These are phyloP conservation scores for Nesometra sesokonis DNA, from an alignment of 35 echinoderm and acorn worm species.

Conservation along the genomic window DNA sequence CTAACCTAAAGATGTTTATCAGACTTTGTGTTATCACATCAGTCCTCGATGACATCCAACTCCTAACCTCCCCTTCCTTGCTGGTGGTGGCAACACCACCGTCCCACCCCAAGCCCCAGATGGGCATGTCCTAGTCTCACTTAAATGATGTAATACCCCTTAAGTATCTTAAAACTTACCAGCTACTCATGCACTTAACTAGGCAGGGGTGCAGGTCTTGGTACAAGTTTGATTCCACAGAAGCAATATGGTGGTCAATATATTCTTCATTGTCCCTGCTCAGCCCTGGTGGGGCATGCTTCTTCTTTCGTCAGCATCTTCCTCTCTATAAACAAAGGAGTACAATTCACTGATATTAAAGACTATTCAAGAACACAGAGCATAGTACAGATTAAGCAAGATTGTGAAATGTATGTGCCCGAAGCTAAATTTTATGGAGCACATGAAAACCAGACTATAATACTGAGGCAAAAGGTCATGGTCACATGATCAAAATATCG, in stretches of 20 bases:
- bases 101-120: not conserved
- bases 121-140: not conserved
- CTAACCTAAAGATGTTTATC: not conserved
- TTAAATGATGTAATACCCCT: not conserved
- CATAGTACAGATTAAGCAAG: too few relatives aligned
- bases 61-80: not conserved
- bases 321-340: not conserved
- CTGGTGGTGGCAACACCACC: not conserved
- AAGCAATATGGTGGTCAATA: not conserved
- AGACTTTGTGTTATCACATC: not conserved
- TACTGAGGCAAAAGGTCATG: too few relatives aligned
- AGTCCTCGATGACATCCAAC: not conserved
- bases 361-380: too few relatives aligned
- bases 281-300: not conserved
- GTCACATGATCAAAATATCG: too few relatives aligned
- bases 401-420: too few relatives aligned
- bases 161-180: slow-evolving; percentile 1
- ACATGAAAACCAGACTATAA: too few relatives aligned
- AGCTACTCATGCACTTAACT: not conserved
- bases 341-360: too few relatives aligned
- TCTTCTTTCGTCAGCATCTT: not conserved
- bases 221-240: not conserved
- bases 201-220: not conserved
- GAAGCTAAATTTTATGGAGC: too few relatives aligned
- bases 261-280: not conserved